phyloP scores from a whole-genome alignment of 2,888 invertebrate genomes.

The Habrosyne pyritoides region DNA sequence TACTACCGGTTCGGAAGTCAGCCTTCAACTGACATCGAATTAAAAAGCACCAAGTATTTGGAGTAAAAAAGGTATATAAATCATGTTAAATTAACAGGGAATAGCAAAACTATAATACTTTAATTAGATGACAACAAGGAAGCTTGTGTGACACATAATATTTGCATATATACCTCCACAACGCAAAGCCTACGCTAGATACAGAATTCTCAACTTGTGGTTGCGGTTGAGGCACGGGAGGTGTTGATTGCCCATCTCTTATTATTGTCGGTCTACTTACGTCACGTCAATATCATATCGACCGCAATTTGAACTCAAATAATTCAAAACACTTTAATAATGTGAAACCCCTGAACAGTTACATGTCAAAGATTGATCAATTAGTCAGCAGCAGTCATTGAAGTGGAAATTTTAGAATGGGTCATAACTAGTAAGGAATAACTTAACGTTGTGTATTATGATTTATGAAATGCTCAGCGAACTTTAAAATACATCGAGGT shows the following conservation, averaged over 20 bases:
- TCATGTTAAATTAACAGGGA: neutral
- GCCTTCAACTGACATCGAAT: no score
- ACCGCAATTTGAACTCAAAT: neutral
- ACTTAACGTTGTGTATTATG: no score
- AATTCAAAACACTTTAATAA: neutral
- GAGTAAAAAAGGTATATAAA: no score
- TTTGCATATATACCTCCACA: neutral
- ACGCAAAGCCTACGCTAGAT: neutral
- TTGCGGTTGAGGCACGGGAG: conserved; percentile 42
- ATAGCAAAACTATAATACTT: neutral
- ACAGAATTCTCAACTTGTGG: conserved; percentile 37
- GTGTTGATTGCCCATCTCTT: conserved; percentile 45
- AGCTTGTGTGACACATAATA: neutral
- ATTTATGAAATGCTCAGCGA: no score
- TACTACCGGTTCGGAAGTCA: no score
- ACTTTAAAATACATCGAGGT: no score
- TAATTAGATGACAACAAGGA: neutral
- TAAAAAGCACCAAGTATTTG: neutral
- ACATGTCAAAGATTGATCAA: neutral
- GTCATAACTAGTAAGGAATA: no score
- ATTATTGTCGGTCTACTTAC: conserved; percentile 14
- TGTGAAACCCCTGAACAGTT: neutral
- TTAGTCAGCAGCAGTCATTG: no score
- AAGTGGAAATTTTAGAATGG: no score
- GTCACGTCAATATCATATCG: conserved; percentile 20